Evolutionary conservation across 1,140 invertebrate species (phyloP), one percentile per base, ranked within the genome.

Genomic region (Bombus consobrinus): DNA sequence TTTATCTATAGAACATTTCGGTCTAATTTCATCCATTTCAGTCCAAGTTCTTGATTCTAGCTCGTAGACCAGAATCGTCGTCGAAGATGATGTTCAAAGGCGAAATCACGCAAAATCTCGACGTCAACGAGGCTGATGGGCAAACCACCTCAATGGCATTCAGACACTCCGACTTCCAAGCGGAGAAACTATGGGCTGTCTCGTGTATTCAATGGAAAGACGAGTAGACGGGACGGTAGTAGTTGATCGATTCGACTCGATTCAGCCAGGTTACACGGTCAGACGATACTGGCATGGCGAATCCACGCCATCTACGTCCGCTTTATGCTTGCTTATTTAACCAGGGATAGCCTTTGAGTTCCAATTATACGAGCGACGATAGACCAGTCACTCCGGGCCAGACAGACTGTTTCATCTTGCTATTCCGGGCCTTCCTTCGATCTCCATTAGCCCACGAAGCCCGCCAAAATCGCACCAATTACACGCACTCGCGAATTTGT

Each of bases 41-140:
- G 15, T 53, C 37, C 57, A 57, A 28, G 57, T 59, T 28, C 10
- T 28, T 28, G 59, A 62, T 28, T 37, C 32, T 66, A n/a, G 28
- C 57, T 15, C 43, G 4, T 78, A 28, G 34, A 43, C 37, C 43
- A 25, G 68, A n/a, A 32, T 62, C 53, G 59, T 64, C 59, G 28
- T n/a, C 28, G 59, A n/a, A 62, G 53, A 64, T 59, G 83, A 62
- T 37, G 78, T 78, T 89, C 88, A 86, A 89, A 88, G 64, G 59
- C 87, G 13, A 62, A n/a, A n/a, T 10, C 71, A 25, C 39, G 41
- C n/a, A 34, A 25, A 80, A 71, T 66, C 43, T n/a, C 34, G 53
- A 64, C 32, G 37, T 59, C 66, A 25, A 78, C 73, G 43, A 25
- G 43, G 8, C 28, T 5, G 57, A 32, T 25, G 64, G 34, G 25